Base-by-base conservation (phyloP, 1,140 invertebrate genomes). In the Brachionus plicatilis region DNA sequence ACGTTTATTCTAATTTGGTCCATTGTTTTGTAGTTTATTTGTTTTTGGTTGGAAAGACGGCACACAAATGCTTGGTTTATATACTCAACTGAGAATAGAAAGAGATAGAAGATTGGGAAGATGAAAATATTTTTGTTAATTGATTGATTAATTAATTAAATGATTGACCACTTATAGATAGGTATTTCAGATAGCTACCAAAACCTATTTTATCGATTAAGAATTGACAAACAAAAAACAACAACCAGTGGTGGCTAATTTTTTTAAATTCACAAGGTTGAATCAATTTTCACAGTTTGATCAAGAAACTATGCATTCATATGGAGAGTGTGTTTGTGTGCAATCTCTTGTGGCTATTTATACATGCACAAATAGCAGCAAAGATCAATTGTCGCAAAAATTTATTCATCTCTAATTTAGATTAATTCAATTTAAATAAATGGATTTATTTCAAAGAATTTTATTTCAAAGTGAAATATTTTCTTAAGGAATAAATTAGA, bases 1-100 rank as follows among this genome's bases (percentile, higher is more conserved):
- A 82, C 79, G 45, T 47, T 65, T 43, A 82, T 82, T 82, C 14
- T 65, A 8, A 80, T 41, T 80, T 65, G 76, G 0, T 80, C 47
- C 50, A 80, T 68, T 37, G 5, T 70, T 70, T 14, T 70, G 27
- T n/a, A n/a, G n/a, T 72, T 43, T 72, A 7, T 37, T 8, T 68
- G 11, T 68, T 37, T 60, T 20, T 56, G 7, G 4, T n/a, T 56
- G 14, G n/a, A 17, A 14, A 17, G 14, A 6, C 24, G 1, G 14
- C 3, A 47, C 14, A 47, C 14, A 47, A n/a, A 14, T 37, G 33
- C 11, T 47, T 47, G 45, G 45, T n/a, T 47, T 60, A 60, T 8
- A 60, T 60, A 60, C 20, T 60, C 53, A 60, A 60, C 7, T 9
- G 5, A 60, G 3, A 9, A 27, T 5, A 24, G 7, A 20, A 24